Evolutionary conservation across 2,113 vertebrate species (phyloP), one percentile per base, ranked within the genome.

Genomic region (Pachyramphus minor): DNA sequence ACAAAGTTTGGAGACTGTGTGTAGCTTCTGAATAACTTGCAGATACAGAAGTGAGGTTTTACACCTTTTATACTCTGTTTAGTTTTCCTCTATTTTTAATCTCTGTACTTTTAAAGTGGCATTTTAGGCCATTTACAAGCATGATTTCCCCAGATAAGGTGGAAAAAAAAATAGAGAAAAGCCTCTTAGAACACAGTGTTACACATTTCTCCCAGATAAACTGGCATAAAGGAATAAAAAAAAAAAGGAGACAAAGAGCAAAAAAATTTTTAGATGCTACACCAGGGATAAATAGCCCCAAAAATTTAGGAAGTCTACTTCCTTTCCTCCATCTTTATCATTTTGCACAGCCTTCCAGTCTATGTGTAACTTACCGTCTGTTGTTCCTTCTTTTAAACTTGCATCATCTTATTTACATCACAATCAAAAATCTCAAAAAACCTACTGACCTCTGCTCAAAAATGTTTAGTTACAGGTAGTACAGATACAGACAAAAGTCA

Each of bases 151-250:
- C 6, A 20, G 3, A 13, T 0, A 67, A 33, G 68, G n/a, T n/a
- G 23, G 6, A 5, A 28, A 42, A 39, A 82, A n/a, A 23, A 16
- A 23, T 0, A 69, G 3, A 66, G 8, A 39, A 64, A 33, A 0
- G 1, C 3, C 24, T 37, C 18, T 39, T 4, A 66, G 50, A 64
- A 44, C 35, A 44, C 9, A 24, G 6, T 4, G 4, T 31, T 62
- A 30, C 3, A 35, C 3, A 4, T 67, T 75, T 45, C 17, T 59
- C 19, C 13, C 17, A 75, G 9, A 35, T 16, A 62, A 66, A 1
- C 2, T 15, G 4, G 6, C 3, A 59, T 7, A 12, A 4, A 35
- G n/a, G n/a, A 19, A 41, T 23, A 37, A 31, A 21, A 68, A 12
- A n/a, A 24, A 25, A 14, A 13, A 62, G 6, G 28, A 12, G 24